phyloP scores from a whole-genome alignment of 2,888 invertebrate genomes.

The Sisyra nigra region DNA sequence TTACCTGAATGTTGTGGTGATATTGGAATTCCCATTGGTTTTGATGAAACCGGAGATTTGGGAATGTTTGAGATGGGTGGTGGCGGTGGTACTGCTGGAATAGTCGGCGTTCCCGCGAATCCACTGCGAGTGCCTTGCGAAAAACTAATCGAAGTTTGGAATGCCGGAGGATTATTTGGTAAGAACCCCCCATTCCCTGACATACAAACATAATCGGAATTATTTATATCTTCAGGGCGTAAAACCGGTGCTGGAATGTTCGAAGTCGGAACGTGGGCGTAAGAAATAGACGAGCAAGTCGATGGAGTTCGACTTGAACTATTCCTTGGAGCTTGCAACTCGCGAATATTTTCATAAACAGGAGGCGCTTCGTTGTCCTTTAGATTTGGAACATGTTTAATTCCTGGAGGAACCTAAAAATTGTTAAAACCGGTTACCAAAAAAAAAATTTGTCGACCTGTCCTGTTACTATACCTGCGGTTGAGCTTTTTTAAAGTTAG shows the following conservation, averaged over 20 bases:
- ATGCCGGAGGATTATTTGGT: conserved; percentile 21
- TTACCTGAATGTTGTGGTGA: conserved; percentile 24
- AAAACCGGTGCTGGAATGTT: conserved; percentile 15
- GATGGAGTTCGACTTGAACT: conserved; percentile 27
- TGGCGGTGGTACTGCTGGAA: conserved; percentile 18
- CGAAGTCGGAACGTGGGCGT: conserved; percentile 14
- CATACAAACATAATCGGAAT: conserved; percentile 73
- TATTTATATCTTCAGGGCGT: conserved; percentile 34
- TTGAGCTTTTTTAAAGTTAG: conserved; percentile 28
- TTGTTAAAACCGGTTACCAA: background rate
- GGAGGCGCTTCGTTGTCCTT: conserved; percentile 27
- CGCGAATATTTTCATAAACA: conserved; percentile 30
- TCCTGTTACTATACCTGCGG: conserved; percentile 25
- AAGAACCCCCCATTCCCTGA: conserved; percentile 43
- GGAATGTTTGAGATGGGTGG: conserved; percentile 12
- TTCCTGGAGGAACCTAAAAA: conserved; percentile 39
- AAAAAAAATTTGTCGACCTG: too few relatives aligned
- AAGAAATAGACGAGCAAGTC: conserved; percentile 22
- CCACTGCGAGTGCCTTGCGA: conserved; percentile 27
- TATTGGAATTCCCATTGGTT: conserved; percentile 12
- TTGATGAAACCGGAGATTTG: conserved; percentile 12
- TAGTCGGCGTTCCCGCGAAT: conserved; percentile 26
- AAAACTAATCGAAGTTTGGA: conserved; percentile 26
- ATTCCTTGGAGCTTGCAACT: conserved; percentile 20
- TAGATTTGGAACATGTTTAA: conserved; percentile 19